These are phyloP conservation scores for Lithobates pipiens DNA, from an alignment of 2,797 vertebrate species.

Conservation along the genomic window DNA sequence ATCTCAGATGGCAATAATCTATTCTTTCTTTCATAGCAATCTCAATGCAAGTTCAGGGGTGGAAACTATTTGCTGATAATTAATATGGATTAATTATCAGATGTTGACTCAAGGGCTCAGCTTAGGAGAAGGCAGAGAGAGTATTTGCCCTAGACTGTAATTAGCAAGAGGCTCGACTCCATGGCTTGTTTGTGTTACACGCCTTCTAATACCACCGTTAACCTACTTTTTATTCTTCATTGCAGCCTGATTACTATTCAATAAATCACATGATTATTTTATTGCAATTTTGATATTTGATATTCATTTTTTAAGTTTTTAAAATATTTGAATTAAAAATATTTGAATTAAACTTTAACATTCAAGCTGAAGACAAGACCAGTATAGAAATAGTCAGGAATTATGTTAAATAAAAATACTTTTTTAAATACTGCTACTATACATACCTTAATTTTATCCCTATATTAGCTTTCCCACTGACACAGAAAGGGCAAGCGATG, in stretches of 20 bases:
- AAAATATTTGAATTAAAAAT: too few relatives aligned
- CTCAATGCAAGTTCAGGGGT: not conserved
- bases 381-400: too few relatives aligned
- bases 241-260: too few relatives aligned
- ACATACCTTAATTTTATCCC: too few relatives aligned
- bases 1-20: not conserved
- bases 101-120: not conserved
- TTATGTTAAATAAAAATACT: too few relatives aligned
- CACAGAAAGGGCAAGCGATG: too few relatives aligned
- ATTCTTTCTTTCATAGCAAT: not conserved
- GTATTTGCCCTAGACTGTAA: not conserved
- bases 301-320: not conserved
- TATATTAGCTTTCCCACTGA: too few relatives aligned
- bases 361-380: too few relatives aligned
- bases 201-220: not conserved
- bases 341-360: too few relatives aligned
- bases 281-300: not conserved
- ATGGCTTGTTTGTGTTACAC: not conserved
- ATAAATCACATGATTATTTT: not conserved
- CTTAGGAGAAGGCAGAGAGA: not conserved
- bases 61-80: conserved; percentile 7
- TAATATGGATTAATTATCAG: conserved; percentile 15
- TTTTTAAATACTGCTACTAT: too few relatives aligned
- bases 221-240: not conserved
- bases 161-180: not conserved